Evolutionary conservation across 2,888 invertebrate species (phyloP), one percentile per base, ranked within the genome.

Genomic region (Drosophila dives): DNA sequence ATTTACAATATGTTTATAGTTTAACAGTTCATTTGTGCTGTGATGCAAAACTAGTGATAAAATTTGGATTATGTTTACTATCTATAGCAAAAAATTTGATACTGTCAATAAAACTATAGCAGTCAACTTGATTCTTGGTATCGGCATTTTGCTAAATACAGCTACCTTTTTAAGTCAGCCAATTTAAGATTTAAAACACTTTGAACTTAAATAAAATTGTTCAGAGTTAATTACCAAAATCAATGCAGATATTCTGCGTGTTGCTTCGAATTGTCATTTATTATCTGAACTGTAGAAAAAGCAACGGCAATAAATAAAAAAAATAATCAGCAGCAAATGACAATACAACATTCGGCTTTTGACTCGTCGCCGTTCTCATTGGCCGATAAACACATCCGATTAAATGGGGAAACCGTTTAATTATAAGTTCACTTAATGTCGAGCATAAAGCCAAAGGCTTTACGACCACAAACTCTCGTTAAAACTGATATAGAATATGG

Each of bases 401-500:
- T 85, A 79, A 90, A 76, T 79, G 83, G 77, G 76, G 76, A 90
- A 85, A 90, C 81, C 90, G 90, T 89, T 90, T 90, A 91, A 90
- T 90, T 90, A 90, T 86, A 90, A 86, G 85, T 83, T 78, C 89
- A 88, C 86, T 91, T 91, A 89, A 87, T 81, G 79, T 73, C 74
- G 23, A 58, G 64, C 56, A 64, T 72, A 82, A 89, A 77, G 83
- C 89, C 82, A 68, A 77, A 60, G 81, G 88, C 83, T 87, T 80
- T 65, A 72, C 70, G 56, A 55, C 53, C 75, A 63, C 64, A 72
- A 74, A 59, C 69, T 64, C 60, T 55, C 56, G 66, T 67, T 68
- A 53, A 69, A 74, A 40, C 64, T 36, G 38, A 58, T 61, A 40
- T 23, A 53, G 48, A 36, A 11, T 40, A 2, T 11, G 34, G 23